Percentiles rank a stretch among this genome's conserved stretches.
Evolutionary conservation across 1,140 invertebrate genomes (phyloP).

Genomic region (Lepeophtheirus salmonis): DNA sequence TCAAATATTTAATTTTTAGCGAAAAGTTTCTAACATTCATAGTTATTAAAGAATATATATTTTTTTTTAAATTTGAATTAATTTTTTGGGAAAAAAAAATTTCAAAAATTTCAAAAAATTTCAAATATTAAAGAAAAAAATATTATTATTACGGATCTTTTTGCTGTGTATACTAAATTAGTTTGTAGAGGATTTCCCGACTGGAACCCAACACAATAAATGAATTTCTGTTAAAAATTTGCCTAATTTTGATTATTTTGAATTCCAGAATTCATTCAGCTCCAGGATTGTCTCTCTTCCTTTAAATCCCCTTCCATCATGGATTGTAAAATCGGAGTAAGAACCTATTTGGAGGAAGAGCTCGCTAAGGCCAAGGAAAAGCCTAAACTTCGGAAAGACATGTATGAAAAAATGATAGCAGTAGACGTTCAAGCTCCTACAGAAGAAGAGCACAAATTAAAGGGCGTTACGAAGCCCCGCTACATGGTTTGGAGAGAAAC

Average conservation of each 20-base stretch:
- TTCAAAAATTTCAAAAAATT: no score
- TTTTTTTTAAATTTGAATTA: no score
- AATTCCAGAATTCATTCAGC: constrained; percentile 58
- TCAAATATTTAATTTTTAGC: no score
- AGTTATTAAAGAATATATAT: no score
- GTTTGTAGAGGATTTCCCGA: no score
- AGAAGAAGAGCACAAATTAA: constrained; percentile 62
- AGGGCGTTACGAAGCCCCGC: constrained; percentile 80
- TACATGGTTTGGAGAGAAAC: constrained; percentile 97
- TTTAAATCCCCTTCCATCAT: constrained; percentile 81
- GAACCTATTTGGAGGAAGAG: constrained; percentile 86
- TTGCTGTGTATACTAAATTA: no score
- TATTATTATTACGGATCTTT: no score
- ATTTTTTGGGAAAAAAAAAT: no score
- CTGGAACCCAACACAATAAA: no score
- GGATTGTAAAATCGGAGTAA: constrained; percentile 87
- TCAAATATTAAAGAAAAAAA: no score
- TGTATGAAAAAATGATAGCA: constrained; percentile 97
- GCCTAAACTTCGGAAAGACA: constrained; percentile 78
- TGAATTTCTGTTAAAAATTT: no score
- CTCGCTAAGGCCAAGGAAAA: constrained; percentile 81
- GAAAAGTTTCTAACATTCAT: no score
- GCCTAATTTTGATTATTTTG: constrained; percentile 18
- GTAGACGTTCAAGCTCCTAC: constrained; percentile 74
- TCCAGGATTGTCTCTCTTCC: constrained; percentile 75